Evolutionary conservation across 2,797 vertebrate species (phyloP).

Genomic region (Myotis findleyi): DNA sequence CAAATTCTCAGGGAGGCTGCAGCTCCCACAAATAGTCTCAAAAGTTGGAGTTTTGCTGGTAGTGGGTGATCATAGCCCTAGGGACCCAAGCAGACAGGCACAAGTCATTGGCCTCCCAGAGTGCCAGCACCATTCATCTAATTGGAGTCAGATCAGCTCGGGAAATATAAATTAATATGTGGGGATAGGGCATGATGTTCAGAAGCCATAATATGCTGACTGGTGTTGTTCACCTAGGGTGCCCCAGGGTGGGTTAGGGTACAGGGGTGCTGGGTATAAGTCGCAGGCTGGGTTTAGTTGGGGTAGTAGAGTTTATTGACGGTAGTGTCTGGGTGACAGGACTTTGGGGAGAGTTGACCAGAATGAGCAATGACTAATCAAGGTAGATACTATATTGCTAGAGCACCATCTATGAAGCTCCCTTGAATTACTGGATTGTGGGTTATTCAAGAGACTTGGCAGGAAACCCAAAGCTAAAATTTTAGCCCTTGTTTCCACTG

Average conservation of each 20-base stretch:
- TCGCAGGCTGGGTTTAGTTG: neutral
- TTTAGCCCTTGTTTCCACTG: slow-evolving; percentile 32
- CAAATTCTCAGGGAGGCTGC: neutral
- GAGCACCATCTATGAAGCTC: neutral
- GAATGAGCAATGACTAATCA: slow-evolving; percentile 7
- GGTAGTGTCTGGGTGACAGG: neutral
- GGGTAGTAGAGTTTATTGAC: neutral
- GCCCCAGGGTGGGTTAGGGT: neutral
- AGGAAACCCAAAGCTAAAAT: slow-evolving; percentile 40
- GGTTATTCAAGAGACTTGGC: neutral
- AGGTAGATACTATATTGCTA: neutral
- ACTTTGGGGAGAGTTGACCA: neutral
- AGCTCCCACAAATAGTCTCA: neutral
- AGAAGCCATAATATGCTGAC: neutral
- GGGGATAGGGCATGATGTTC: neutral
- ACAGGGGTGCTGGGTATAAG: neutral
- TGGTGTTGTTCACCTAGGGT: neutral
- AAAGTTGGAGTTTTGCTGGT: neutral
- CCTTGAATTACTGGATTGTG: slow-evolving; percentile 34
- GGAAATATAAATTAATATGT: neutral
- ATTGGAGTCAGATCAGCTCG: neutral
- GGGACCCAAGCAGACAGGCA: neutral
- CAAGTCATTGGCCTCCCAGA: neutral
- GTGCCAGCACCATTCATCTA: neutral
- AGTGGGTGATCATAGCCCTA: neutral